Percentiles rank a stretch among this genome's conserved stretches.
Evolutionary conservation across 2,797 vertebrate species (phyloP).

Genomic region (Molossus alvarezi): DNA sequence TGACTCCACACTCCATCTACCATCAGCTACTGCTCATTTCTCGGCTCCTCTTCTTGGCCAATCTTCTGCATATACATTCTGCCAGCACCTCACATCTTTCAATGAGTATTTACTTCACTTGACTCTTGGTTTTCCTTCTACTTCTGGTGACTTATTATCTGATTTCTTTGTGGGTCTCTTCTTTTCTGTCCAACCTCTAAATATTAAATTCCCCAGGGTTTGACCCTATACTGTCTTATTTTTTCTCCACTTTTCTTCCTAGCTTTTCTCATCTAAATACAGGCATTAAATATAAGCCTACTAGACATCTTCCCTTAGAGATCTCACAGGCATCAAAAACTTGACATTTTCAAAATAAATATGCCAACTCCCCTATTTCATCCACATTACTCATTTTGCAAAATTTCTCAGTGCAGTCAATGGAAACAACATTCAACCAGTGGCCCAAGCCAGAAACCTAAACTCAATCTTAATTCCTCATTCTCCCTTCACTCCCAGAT

Average conservation of each 20-base stretch:
- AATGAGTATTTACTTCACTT: background rate
- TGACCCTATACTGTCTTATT: background rate
- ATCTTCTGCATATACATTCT: background rate
- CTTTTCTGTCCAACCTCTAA: background rate
- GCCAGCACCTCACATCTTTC: background rate
- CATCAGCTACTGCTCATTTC: background rate
- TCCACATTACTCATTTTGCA: background rate
- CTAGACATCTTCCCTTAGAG: background rate
- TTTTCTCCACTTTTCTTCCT: background rate
- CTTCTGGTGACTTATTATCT: slow-evolving; percentile 41
- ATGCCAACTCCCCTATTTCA: background rate
- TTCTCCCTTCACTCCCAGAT: background rate
- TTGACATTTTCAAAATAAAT: slow-evolving; percentile 62
- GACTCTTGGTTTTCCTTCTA: background rate
- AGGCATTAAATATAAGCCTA: slow-evolving; percentile 24
- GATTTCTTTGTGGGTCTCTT: background rate
- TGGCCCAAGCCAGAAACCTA: slow-evolving; percentile 7
- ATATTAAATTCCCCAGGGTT: background rate
- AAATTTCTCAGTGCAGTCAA: background rate
- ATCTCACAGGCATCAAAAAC: background rate
- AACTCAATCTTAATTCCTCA: slow-evolving; percentile 10
- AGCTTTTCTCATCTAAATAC: background rate
- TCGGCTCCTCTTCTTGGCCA: background rate
- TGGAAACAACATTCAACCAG: background rate
- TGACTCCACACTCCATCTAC: background rate